These are phyloP conservation scores for Nesospiza acunhae DNA, from an alignment of 2,113 vertebrate genomes.

Conservation along the genomic window DNA sequence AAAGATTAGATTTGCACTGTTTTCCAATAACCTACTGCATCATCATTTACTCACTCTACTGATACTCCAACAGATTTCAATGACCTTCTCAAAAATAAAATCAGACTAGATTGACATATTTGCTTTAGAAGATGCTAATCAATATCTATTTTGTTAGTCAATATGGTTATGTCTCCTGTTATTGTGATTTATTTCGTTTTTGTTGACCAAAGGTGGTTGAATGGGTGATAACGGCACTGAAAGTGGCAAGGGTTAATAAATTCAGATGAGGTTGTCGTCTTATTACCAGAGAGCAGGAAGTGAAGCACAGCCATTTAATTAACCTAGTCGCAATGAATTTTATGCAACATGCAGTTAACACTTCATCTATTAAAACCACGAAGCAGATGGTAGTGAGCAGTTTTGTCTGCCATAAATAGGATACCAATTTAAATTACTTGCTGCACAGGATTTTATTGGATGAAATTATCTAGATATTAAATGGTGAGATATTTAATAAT, in stretches of 20 bases:
- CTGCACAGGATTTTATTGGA: conserved; percentile 56
- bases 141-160: conserved; percentile 61
- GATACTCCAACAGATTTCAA: conserved; percentile 1
- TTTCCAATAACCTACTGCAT: conserved; percentile 26
- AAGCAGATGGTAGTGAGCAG: conserved; percentile 68
- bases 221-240: conserved; percentile 43
- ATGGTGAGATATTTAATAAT: conserved; percentile 57
- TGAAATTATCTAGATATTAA: conserved; percentile 65
- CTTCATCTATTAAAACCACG: conserved; percentile 66
- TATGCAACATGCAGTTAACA: conserved; percentile 65
- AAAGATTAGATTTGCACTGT: background rate
- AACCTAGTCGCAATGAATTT: conserved; percentile 72
- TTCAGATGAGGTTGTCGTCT: conserved; percentile 71
- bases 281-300: conserved; percentile 67
- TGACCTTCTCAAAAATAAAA: conserved; percentile 39
- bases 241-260: conserved; percentile 72
- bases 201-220: conserved; percentile 47
- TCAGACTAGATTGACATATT: conserved; percentile 21
- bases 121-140: conserved; percentile 62
- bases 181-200: conserved; percentile 66
- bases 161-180: conserved; percentile 50
- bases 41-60: conserved; percentile 16
- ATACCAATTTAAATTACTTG: conserved; percentile 65
- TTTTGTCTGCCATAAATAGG: conserved; percentile 67
- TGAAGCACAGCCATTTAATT: conserved; percentile 73